phyloP scores from a whole-genome alignment of 2,797 vertebrate genomes.

The Mico argentatus region DNA sequence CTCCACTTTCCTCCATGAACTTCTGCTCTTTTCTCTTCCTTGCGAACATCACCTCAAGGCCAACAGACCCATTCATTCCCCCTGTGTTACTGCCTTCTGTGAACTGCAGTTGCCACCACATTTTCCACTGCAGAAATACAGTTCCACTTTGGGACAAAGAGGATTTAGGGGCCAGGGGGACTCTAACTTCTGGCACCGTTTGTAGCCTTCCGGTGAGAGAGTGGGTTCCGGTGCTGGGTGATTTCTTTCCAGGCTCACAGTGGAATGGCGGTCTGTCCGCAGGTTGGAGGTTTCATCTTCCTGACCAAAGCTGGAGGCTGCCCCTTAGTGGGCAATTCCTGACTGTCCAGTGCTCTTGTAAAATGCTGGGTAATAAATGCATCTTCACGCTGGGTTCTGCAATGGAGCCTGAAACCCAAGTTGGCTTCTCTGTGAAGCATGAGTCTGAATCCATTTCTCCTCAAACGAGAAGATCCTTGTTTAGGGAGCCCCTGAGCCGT shows the following conservation, averaged over 20 bases:
- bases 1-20: too few relatives aligned
- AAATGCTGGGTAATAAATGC: not conserved
- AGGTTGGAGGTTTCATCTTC: not conserved
- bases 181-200: fast-evolving
- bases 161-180: not conserved
- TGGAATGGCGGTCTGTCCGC: not conserved
- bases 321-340: not conserved
- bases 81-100: not conserved
- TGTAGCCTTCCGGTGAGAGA: fast-evolving
- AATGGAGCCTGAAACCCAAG: not conserved
- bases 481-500: too few relatives aligned
- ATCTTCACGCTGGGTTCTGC: not conserved
- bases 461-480: not conserved
- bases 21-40: not conserved
- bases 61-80: not conserved
- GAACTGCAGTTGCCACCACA: fast-evolving
- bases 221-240: fast-evolving
- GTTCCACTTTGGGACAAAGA: not conserved
- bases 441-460: not conserved
- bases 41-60: not conserved
- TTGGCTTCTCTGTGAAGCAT: too few relatives aligned
- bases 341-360: not conserved
- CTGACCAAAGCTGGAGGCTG: not conserved
- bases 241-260: not conserved
- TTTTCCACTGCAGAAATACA: not conserved